Evolutionary conservation across 2,113 vertebrate species (phyloP).

Genomic region (Otocyon megalotis): DNA sequence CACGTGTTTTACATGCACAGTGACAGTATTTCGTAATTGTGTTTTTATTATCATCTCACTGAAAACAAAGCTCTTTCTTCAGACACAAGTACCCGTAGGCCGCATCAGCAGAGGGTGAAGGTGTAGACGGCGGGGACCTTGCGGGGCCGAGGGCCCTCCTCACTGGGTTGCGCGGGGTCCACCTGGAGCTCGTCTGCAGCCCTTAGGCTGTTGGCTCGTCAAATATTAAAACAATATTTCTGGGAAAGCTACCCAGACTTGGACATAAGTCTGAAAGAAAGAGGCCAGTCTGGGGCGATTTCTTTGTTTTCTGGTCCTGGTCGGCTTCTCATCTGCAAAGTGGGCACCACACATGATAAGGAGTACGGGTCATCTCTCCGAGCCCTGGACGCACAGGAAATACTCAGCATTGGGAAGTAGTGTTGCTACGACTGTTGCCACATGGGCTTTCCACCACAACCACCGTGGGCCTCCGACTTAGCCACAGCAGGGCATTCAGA

Average conservation of each 20-base stretch:
- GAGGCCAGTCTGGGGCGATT: neutral
- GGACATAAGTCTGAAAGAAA: neutral
- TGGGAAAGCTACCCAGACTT: neutral
- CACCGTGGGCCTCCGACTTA: fast-evolving
- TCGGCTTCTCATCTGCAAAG: neutral
- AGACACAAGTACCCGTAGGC: conserved; percentile 65
- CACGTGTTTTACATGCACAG: neutral
- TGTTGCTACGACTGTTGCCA: neutral
- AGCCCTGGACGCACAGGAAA: neutral
- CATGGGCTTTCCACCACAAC: too few species aligned
- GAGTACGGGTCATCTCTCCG: neutral
- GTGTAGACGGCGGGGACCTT: neutral
- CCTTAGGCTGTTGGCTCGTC: neutral
- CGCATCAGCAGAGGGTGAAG: conserved; percentile 25
- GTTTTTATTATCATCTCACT: conserved; percentile 68
- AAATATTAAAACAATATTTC: neutral
- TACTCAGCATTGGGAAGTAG: neutral
- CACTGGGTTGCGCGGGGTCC: neutral
- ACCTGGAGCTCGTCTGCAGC: neutral
- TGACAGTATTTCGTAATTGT: conserved; percentile 72
- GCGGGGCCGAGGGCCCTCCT: conserved; percentile 46
- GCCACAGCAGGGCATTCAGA: neutral
- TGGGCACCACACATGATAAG: neutral
- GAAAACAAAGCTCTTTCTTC: conserved; percentile 55
- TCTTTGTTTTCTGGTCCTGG: neutral